phyloP scores from a whole-genome alignment of 1,140 invertebrate genomes.

The Eubasilissa regina region DNA sequence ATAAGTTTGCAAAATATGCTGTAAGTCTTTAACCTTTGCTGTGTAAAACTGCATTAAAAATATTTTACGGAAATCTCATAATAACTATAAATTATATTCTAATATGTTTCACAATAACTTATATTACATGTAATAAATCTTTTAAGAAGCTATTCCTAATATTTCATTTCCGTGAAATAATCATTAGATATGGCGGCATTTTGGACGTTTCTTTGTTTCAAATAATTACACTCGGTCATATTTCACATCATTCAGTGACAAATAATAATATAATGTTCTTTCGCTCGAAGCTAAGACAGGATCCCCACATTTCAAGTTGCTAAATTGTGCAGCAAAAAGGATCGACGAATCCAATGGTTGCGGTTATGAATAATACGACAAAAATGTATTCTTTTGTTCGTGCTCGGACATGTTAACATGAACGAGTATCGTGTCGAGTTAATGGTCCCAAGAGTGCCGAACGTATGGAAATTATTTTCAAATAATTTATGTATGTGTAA shows the following conservation, averaged over 20 bases:
- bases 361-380: not conserved
- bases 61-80: too few species aligned
- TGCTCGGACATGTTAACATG: not conserved
- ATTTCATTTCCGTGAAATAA: conserved; percentile 2
- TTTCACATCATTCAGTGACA: conserved; percentile 44
- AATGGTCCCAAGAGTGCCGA: conserved; percentile 20
- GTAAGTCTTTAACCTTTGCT: too few species aligned
- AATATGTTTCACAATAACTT: too few species aligned
- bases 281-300: conserved; percentile 13
- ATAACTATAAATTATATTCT: too few species aligned
- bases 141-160: not conserved
- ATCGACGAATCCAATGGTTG: not conserved
- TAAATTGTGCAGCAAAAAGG: not conserved
- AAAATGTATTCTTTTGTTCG: not conserved
- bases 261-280: conserved; percentile 43
- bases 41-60: too few species aligned
- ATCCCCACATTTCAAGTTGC: conserved; percentile 7
- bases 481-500: conserved; percentile 58
- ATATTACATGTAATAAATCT: not conserved
- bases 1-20: too few species aligned
- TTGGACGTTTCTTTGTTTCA: conserved; percentile 37
- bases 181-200: conserved; percentile 15
- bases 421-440: not conserved
- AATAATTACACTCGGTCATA: conserved; percentile 19
- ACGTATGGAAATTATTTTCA: conserved; percentile 29